Percentiles rank a stretch among this genome's conserved stretches.
phyloP scores from a whole-genome alignment of 2,888 invertebrate species.

The Atethmia centrago region DNA sequence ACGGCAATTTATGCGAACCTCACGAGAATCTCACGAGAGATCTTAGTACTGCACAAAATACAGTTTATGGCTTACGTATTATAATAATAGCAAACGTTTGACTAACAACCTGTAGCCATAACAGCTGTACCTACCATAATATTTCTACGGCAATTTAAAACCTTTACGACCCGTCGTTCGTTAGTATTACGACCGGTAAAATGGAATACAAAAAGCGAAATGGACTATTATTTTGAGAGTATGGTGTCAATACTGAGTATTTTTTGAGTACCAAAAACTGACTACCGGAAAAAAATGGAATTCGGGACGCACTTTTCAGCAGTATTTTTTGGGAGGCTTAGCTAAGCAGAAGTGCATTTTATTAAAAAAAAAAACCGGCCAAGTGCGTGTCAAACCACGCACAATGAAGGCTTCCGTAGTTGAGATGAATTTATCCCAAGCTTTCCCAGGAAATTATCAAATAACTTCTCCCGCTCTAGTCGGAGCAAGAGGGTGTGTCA shows the following conservation, averaged over 20 bases:
- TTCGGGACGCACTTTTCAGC: neutral
- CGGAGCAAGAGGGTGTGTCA: no score
- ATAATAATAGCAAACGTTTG: neutral
- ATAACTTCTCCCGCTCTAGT: no score
- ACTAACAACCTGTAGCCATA: neutral
- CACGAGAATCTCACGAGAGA: no score
- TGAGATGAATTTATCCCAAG: no score
- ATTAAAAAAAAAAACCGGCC: no score
- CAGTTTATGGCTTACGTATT: neutral
- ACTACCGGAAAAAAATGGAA: conserved; percentile 3
- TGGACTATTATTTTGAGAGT: conserved; percentile 28
- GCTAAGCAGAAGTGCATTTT: neutral
- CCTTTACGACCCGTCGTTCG: conserved; percentile 29
- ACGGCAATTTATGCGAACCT: no score
- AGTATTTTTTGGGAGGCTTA: neutral
- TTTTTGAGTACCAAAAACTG: conserved; percentile 29
- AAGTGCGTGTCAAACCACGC: no score
- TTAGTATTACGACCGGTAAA: conserved; percentile 28
- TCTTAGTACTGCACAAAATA: no score
- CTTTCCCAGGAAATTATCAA: no score
- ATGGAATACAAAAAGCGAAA: conserved; percentile 40
- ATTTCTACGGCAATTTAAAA: conserved; percentile 26
- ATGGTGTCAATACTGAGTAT: conserved; percentile 8
- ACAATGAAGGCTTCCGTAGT: no score
- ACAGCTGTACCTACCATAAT: neutral